These are phyloP conservation scores for Siphlonurus alternatus DNA, from an alignment of 2,888 invertebrate genomes.

Conservation along the genomic window DNA sequence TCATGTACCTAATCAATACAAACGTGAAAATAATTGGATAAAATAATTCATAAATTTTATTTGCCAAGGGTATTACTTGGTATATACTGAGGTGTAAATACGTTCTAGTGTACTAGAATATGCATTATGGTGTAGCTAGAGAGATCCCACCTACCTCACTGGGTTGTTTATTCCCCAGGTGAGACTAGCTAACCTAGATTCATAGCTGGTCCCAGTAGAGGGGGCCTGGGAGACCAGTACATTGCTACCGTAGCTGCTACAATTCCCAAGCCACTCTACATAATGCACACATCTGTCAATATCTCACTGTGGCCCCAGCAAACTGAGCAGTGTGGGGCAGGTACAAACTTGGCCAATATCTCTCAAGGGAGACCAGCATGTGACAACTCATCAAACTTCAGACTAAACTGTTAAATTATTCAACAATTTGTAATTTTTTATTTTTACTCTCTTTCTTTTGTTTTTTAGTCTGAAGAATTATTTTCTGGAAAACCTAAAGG, in stretches of 20 bases:
- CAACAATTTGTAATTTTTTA: background rate
- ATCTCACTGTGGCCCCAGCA: background rate
- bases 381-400: too few relatives aligned
- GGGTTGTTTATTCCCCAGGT: background rate
- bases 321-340: background rate
- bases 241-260: background rate
- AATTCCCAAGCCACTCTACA: background rate
- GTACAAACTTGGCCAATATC: background rate
- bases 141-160: too few relatives aligned
- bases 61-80: too few relatives aligned
- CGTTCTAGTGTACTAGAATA: too few relatives aligned
- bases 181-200: background rate
- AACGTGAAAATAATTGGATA: too few relatives aligned
- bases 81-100: too few relatives aligned
- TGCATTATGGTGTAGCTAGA: too few relatives aligned
- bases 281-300: background rate
- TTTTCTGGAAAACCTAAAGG: background rate
- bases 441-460: background rate
- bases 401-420: too few relatives aligned
- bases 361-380: too few relatives aligned
- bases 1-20: too few relatives aligned
- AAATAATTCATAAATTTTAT: too few relatives aligned
- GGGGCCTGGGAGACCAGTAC: background rate
- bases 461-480: background rate
- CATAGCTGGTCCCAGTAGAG: background rate